phyloP scores from a whole-genome alignment of 2,797 vertebrate species.

The Potorous gilbertii region DNA sequence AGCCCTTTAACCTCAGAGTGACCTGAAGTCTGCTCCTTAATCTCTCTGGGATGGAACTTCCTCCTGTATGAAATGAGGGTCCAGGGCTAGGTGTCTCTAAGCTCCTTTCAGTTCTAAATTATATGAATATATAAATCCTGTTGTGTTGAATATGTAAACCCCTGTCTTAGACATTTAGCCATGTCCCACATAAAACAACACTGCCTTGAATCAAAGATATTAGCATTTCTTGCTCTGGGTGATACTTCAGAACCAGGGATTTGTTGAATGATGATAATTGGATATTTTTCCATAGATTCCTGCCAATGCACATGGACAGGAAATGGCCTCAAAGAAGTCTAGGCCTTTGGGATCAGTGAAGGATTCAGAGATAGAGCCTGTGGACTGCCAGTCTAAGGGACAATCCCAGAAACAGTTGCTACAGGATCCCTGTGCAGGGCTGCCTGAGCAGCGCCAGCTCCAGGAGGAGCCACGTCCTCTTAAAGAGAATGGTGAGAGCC shows the following conservation, averaged over 20 bases:
- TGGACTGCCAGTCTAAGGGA: constrained; percentile 13
- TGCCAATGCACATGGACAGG: constrained; percentile 60
- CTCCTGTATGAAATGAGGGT: neutral
- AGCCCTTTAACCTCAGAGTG: constrained; percentile 4
- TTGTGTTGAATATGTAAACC: neutral
- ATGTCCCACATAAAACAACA: neutral
- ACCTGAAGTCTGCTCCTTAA: neutral
- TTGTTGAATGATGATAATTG: neutral
- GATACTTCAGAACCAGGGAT: neutral
- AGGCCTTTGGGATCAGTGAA: neutral
- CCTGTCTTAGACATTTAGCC: neutral
- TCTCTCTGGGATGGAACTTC: neutral
- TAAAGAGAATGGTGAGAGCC: constrained; percentile 71
- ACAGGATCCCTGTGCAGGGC: neutral
- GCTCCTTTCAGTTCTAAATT: neutral
- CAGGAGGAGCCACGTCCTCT: constrained; percentile 38
- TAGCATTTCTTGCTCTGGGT: neutral
- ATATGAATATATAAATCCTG: neutral
- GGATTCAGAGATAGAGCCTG: constrained; percentile 28
- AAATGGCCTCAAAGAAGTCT: constrained; percentile 35
- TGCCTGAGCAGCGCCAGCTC: constrained; percentile 39
- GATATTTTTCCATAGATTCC: constrained; percentile 32
- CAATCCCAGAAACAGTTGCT: constrained; percentile 38
- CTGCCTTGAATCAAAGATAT: neutral
- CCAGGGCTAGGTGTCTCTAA: neutral